Base-by-base conservation (phyloP, 2,797 vertebrate genomes). In the Acanthurus leucopareius region DNA sequence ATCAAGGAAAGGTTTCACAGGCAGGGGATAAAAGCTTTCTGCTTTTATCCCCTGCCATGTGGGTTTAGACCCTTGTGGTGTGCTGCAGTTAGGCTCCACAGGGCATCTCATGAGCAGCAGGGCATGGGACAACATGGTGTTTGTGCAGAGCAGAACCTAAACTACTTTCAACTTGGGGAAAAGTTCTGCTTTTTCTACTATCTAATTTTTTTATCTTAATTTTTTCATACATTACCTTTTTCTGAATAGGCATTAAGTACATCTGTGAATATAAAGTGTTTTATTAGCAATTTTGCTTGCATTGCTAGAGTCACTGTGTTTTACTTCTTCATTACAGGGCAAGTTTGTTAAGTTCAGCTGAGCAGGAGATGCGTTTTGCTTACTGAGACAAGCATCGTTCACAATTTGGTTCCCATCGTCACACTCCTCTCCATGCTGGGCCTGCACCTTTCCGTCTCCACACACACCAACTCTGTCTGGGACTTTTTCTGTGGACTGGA, bases 301-400 rank as follows among this genome's bases (percentile, higher is more conserved):
- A 22, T 65, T 14, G 52, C 25, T 32, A 54, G 10, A 47, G 44
- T 54, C 1, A 25, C 44, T 54, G 0, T 44, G 57, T 6, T 47
- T 40, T 22, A 57, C 10, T 17, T 32, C 40, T 47, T 42, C 44
- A 42, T 38, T 22, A 44, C 22, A 44, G 10, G 13, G 3, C 10
- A 49, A 45, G 64, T 74, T 47, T 61, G 28, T 49, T 44, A 44
- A 16, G 60, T 70, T 60, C 11, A 54, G 47, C 5, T 42, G 32
- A 45, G 47, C 17, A 32, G 51, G 17, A 49, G 10, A 20, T 19
- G 40, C 22, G 11, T 35, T 1, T 40, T 20, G 96, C 97, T 97
- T 91, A 99, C 98, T 94, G 86, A 99, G 95, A 79, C 98, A 99
- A 80, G 93, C 88, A 6, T 99, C 98, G 0, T 96, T 97, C 80